phyloP scores from a whole-genome alignment of 2,888 invertebrate species.

The Mellilla xanthometata region DNA sequence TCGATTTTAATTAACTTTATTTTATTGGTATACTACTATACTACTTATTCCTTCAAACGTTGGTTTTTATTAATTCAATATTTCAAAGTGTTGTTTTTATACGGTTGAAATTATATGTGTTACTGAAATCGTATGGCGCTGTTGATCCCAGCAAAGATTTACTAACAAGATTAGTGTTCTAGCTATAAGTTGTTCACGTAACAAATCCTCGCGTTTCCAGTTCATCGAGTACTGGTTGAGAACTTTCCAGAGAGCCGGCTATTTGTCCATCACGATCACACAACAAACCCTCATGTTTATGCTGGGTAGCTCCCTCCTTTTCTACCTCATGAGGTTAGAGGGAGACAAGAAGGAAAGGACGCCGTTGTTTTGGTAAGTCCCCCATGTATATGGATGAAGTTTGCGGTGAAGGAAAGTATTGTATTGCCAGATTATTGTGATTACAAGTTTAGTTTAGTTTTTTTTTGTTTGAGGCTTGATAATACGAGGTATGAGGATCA shows the following conservation, averaged over 20 bases:
- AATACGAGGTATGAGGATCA: too few species aligned
- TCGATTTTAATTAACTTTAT: too few species aligned
- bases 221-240: slow-evolving; percentile 68
- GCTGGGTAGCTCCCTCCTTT: slow-evolving; percentile 69
- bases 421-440: neutral
- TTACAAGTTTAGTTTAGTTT: neutral
- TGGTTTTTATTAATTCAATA: too few species aligned
- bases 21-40: too few species aligned
- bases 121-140: too few species aligned
- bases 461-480: neutral
- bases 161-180: too few species aligned
- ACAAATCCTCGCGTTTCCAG: slow-evolving; percentile 42
- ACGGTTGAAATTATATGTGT: too few species aligned
- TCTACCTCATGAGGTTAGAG: slow-evolving; percentile 75
- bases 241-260: slow-evolving; percentile 54
- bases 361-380: slow-evolving; percentile 65
- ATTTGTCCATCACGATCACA: slow-evolving; percentile 57
- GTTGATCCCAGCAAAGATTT: too few species aligned
- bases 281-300: slow-evolving; percentile 70
- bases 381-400: slow-evolving; percentile 1
- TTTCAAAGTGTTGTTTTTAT: too few species aligned
- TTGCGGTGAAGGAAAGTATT: neutral
- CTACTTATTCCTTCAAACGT: too few species aligned
- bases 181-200: too few species aligned
- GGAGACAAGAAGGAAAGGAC: slow-evolving; percentile 66